Percentiles rank a stretch among this genome's conserved stretches.
Evolutionary conservation across 2,888 invertebrate species (phyloP).

Genomic region (Dolomedes plantarius): DNA sequence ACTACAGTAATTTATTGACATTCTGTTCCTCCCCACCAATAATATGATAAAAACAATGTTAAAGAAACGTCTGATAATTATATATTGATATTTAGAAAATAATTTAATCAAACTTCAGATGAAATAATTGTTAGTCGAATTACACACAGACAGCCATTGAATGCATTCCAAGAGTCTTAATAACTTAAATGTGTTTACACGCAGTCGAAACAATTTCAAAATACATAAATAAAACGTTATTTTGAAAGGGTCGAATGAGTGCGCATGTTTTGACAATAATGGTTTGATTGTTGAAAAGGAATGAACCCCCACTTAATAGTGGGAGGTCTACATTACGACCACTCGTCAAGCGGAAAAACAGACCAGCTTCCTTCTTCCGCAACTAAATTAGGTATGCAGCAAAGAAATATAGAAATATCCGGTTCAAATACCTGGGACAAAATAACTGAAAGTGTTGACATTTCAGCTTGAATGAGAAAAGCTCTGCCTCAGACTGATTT

Average conservation of each 20-base stretch:
- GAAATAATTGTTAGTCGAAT: too few species aligned
- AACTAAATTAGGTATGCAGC: neutral
- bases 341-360: neutral
- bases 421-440: neutral
- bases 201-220: too few species aligned
- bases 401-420: neutral
- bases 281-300: neutral
- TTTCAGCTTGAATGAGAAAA: neutral
- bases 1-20: too few species aligned
- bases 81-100: too few species aligned
- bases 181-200: too few species aligned
- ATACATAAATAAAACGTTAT: too few species aligned
- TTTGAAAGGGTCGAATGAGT: neutral
- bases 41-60: too few species aligned
- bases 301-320: neutral
- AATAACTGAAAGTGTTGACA: neutral
- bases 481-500: neutral
- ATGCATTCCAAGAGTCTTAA: too few species aligned
- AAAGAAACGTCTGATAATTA: too few species aligned
- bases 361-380: neutral
- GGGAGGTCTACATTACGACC: neutral
- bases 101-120: too few species aligned
- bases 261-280: slow-evolving; percentile 3
- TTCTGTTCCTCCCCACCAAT: too few species aligned
- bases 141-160: too few species aligned